Conservation (phyloP, 2,888 invertebrate species). For the Apamea crenata region DNA sequence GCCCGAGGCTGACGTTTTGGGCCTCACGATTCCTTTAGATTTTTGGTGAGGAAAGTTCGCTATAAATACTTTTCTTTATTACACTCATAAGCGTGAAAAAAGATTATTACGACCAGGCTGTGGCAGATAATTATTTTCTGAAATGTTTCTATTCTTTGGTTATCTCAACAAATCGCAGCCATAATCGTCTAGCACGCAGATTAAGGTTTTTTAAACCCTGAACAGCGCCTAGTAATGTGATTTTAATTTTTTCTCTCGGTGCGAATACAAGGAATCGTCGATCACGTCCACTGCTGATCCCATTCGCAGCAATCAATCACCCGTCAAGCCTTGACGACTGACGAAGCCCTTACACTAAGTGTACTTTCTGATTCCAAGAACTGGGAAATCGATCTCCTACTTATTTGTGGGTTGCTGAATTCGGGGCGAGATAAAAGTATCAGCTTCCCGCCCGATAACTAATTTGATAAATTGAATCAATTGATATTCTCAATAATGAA, state of each 20-base stretch:
- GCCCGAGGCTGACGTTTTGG: conserved; percentile 37
- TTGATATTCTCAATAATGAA: conserved; percentile 52
- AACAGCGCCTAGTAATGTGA: conserved; percentile 1
- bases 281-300: conserved; percentile 59
- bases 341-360: conserved; percentile 57
- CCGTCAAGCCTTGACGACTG: conserved; percentile 56
- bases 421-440: conserved; percentile 52
- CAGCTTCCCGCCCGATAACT: conserved; percentile 34
- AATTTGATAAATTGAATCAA: conserved; percentile 57
- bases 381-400: conserved; percentile 57
- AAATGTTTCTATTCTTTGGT: not conserved
- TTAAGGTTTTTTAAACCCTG: conserved; percentile 16
- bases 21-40: conserved; percentile 11
- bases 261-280: conserved; percentile 40
- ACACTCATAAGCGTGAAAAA: not conserved
- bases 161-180: not conserved
- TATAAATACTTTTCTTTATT: conserved; percentile 35
- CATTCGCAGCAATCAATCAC: conserved; percentile 63
- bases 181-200: conserved; percentile 19
- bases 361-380: conserved; percentile 64
- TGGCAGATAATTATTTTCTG: not conserved
- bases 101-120: not conserved
- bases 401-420: conserved; percentile 52
- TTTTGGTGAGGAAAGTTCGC: conserved; percentile 1
- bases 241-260: conserved; percentile 25